A percentile compares a stretch with the other conserved stretches of the same genome.
phyloP scores from a whole-genome alignment of 2,113 vertebrate species.

The Anoura caudifer region DNA sequence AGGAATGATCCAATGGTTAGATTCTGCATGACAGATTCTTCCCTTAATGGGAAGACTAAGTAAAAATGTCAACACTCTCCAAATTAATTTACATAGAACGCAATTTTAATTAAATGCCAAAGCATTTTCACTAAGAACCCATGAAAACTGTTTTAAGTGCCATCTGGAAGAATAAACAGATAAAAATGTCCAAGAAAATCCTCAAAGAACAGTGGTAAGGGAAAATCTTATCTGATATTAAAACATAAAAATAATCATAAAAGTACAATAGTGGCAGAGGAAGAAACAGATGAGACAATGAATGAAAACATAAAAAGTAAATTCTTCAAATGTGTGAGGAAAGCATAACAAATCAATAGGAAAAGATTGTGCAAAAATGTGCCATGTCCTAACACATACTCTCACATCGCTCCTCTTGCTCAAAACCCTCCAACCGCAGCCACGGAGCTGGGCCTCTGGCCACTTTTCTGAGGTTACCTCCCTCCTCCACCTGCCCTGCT shows the following conservation, averaged over 20 bases:
- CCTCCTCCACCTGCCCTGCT: background rate
- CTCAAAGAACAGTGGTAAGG: background rate
- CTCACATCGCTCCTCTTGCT: background rate
- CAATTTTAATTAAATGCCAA: background rate
- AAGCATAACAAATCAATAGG: background rate
- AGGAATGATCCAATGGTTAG: background rate
- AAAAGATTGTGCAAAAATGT: background rate
- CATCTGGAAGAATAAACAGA: background rate
- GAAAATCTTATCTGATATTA: background rate
- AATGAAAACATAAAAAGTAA: background rate
- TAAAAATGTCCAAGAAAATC: background rate
- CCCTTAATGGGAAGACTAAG: background rate
- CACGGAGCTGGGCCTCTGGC: background rate
- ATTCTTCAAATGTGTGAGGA: background rate
- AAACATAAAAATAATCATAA: background rate
- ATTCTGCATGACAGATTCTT: background rate
- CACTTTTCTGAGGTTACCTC: background rate
- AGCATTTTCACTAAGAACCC: background rate
- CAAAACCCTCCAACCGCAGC: background rate
- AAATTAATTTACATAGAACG: background rate
- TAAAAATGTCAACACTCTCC: background rate
- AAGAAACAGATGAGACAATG: background rate
- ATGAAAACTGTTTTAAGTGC: background rate
- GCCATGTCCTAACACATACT: background rate
- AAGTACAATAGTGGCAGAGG: background rate